Evolutionary conservation across 2,113 vertebrate genomes (phyloP), one percentile per base, ranked within the genome.

Genomic region (Pogonocichla stellata): DNA sequence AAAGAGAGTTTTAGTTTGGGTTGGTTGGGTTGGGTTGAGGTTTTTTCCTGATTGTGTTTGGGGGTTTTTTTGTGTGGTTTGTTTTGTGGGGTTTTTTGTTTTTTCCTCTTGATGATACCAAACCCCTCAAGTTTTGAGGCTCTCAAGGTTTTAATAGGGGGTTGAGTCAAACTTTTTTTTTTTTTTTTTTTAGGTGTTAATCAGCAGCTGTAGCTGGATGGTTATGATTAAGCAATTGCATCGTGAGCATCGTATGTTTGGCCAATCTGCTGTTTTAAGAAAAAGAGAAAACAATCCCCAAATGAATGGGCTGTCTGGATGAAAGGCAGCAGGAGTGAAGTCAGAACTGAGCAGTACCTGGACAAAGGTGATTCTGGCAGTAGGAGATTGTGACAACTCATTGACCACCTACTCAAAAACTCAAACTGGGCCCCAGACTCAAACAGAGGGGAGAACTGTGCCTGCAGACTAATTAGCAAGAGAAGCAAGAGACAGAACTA

Each of bases 381-480:
- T 13, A 26, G 31, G 12, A 73, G 8, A 60, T 12, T 0, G 0
- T 19, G 26, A 19, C 14, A 31, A 34, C 9, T 48, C 57, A 31
- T 4, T 64, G 48, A 26, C 20, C 50, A 19, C 22, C 18, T 33
- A 13, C 31, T 23, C 22, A 43, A 19, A 65, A 19, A 13, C 31
- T 23, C 22, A 42, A 19, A 65, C 16, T 3, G 2, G 8, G 38
- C 22, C 26, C 26, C 58, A 72, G 19, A 43, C 33, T 23, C 33
- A 36, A 43, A 18, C 4, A 8, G 23, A 72, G 10, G 31, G 23
- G 38, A 58, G 53, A 51, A 24, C 12, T 24, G 66, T 19, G 33
- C 23, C 48, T 65, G 28, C 18, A 51, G 33, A 29, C 14, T n/a
- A 36, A 66, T 38, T 14, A 51, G 6, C 26, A 28, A 34, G 48